A percentile compares a stretch with the other conserved stretches of the same genome.
Conservation (phyloP, 2,113 vertebrate genomes). For the Antechinus flavipes region DNA sequence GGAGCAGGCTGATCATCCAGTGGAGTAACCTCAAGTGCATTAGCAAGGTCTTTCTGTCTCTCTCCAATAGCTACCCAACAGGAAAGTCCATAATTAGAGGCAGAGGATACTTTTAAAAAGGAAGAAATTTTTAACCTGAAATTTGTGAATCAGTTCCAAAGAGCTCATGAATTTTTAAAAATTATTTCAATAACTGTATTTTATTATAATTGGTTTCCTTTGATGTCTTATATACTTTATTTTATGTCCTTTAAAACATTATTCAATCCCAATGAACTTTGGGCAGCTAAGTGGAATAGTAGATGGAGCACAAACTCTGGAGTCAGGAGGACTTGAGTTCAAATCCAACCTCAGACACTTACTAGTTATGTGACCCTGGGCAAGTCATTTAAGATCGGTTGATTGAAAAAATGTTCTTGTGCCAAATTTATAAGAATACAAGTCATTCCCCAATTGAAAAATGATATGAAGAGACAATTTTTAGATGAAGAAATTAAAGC, state of each 20-base stretch:
- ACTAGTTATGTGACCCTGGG: too few species aligned
- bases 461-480: too few species aligned
- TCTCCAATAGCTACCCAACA: not conserved
- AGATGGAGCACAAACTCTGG: too few species aligned
- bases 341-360: too few species aligned
- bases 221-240: not conserved
- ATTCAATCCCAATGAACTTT: not conserved
- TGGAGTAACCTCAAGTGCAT: not conserved
- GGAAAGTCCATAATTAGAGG: not conserved
- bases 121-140: not conserved
- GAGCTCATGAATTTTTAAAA: not conserved
- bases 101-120: not conserved
- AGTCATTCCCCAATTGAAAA: too few species aligned
- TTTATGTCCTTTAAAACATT: not conserved
- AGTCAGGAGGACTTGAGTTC: too few species aligned
- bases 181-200: not conserved
- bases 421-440: too few species aligned
- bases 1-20: not conserved
- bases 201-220: not conserved
- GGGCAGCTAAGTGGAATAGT: too few species aligned
- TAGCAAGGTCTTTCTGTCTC: not conserved
- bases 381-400: too few species aligned
- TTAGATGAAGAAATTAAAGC: too few species aligned
- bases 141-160: not conserved
- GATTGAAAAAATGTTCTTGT: too few species aligned